These are phyloP conservation scores for Vanessa atalanta DNA, from an alignment of 1,140 invertebrate species.

Conservation along the genomic window DNA sequence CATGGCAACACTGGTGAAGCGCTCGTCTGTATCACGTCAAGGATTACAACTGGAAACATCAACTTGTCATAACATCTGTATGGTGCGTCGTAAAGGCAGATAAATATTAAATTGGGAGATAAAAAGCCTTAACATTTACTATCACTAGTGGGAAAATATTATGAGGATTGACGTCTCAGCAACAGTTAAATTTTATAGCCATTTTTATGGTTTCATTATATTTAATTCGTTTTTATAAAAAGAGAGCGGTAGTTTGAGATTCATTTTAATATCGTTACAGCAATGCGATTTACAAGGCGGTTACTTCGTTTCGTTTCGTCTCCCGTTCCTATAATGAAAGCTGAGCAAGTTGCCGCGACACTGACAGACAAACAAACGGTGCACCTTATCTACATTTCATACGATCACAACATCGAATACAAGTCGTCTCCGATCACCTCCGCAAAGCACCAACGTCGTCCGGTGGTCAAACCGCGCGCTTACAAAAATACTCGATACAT, in stretches of 20 bases:
- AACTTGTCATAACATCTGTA: conserved; percentile 37
- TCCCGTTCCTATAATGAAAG: neutral
- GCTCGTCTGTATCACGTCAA: conserved; percentile 25
- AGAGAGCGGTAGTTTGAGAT: conserved; percentile 28
- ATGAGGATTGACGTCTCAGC: conserved; percentile 4
- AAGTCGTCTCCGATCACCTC: conserved; percentile 40
- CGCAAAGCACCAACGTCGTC: conserved; percentile 72
- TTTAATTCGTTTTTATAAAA: neutral
- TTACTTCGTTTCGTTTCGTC: conserved; percentile 13
- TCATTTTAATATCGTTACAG: conserved; percentile 26
- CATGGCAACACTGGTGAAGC: conserved; percentile 16
- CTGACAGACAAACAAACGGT: conserved; percentile 9
- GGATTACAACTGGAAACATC: conserved; percentile 33
- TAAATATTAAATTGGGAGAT: conserved; percentile 33
- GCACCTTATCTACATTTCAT: conserved; percentile 10
- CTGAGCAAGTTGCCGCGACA: conserved; percentile 3
- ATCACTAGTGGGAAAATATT: conserved; percentile 24
- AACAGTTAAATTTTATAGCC: neutral
- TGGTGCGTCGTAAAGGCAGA: conserved; percentile 35
- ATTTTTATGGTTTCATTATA: neutral
- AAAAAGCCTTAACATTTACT: conserved; percentile 38
- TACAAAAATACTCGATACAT: conserved; percentile 48
- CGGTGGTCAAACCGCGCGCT: conserved; percentile 66
- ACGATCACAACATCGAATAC: conserved; percentile 57
- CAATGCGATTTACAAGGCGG: conserved; percentile 25